Evolutionary conservation across 1,140 invertebrate genomes (phyloP).

Genomic region (Drosophila sp.): DNA sequence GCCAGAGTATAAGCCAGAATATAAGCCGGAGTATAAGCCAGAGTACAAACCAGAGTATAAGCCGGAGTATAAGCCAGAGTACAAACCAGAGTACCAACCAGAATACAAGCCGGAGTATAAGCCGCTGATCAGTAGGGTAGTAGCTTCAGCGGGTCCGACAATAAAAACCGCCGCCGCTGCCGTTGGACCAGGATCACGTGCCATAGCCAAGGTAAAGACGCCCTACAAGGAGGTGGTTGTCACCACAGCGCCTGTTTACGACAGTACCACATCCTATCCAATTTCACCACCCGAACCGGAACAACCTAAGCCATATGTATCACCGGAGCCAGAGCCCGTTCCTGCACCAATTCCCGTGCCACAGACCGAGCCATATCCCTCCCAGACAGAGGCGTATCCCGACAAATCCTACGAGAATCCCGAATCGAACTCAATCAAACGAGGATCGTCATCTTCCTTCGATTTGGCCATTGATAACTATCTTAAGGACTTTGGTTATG

Average conservation of each 20-base stretch:
- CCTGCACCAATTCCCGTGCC: slow-evolving; percentile 27
- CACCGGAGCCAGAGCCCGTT: slow-evolving; percentile 20
- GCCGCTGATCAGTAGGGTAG: slow-evolving; percentile 44
- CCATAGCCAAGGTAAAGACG: slow-evolving; percentile 66
- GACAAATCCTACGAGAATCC: slow-evolving; percentile 46
- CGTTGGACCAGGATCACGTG: slow-evolving; percentile 24
- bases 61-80: slow-evolving; percentile 3
- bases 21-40: slow-evolving; percentile 15
- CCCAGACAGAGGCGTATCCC: slow-evolving; percentile 51
- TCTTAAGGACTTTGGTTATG: slow-evolving; percentile 73
- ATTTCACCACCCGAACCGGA: slow-evolving; percentile 26
- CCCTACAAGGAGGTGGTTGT: slow-evolving; percentile 66
- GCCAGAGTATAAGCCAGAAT: slow-evolving; percentile 17
- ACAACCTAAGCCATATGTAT: slow-evolving; percentile 44
- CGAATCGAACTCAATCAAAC: slow-evolving; percentile 47
- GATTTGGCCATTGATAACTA: slow-evolving; percentile 73
- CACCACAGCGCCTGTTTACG: slow-evolving; percentile 56
- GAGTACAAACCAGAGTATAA: slow-evolving; percentile 27
- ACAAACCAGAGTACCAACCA: slow-evolving; percentile 23
- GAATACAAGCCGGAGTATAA: slow-evolving; percentile 17
- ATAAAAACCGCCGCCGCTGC: slow-evolving; percentile 45
- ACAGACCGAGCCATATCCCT: slow-evolving; percentile 56
- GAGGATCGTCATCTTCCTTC: slow-evolving; percentile 52
- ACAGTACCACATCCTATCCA: slow-evolving; percentile 65
- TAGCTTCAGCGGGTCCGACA: slow-evolving; percentile 1